Base-by-base conservation (phyloP, 30 jellyfish, hydroid and myxozoan genomes). In the Hydractinia symbiolongicarpus region DNA sequence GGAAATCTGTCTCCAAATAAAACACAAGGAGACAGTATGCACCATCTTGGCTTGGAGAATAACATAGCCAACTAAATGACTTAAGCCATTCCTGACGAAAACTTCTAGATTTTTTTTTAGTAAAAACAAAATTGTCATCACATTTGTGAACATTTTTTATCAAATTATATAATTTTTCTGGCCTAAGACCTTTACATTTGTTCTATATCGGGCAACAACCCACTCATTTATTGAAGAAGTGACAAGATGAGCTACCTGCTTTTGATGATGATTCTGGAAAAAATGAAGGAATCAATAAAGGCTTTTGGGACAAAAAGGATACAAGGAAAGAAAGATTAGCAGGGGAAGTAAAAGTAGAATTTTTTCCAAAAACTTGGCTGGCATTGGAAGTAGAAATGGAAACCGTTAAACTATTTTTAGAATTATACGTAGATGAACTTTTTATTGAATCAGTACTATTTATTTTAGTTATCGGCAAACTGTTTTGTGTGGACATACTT, bases 21-120 rank as follows among this genome's bases (percentile, higher is more conserved):
- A 16, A 87, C 88, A 82, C 93, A 87, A 61, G 58, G 30, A 82
- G 52, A 84, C 96, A 87, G 81, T 77, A 73, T 4, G 96, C 96
- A 74, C 90, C 94, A 67, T 88, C 94, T 9, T 5, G 7, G 5
- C 9, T 76, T 62, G 53, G 49, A 7, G 95, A 83, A 79, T 83
- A 89, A 5, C 56, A 17, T 9, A 89, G 85, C 88, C 96, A 83
- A 6, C 82, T 72, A 78, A 67, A 88, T 19, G 11, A 17, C 7
- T 66, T 66, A 52, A 77, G 64, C 87, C 91, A 78, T 57, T 68
- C 11, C 50, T 4, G n/a, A 53, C 76, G 88, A 71, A 88, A 88
- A 44, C 60, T 77, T 53, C 89, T 76, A 10, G 85, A 67, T 5
- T 83, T 4, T 50, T 16, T 73, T 4, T 4, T 4, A 66, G 84